A percentile compares a stretch with the other conserved stretches of the same genome.
phyloP scores from a whole-genome alignment of 2,797 vertebrate species.

The Xyrichtys novacula region DNA sequence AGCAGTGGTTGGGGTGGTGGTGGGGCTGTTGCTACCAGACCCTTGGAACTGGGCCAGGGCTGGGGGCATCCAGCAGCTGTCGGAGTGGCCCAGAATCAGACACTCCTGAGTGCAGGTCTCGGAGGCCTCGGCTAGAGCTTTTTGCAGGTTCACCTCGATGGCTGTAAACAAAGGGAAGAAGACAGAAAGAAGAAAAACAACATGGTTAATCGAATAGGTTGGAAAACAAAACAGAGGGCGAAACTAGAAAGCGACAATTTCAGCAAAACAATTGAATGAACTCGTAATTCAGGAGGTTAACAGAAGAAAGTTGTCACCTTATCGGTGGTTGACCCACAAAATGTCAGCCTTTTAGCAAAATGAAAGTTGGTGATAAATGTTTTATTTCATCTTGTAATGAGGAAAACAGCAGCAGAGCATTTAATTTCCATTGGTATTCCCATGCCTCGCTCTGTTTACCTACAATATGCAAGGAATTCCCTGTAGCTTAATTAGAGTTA shows the following conservation, averaged over 20 bases:
- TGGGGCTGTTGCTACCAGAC: conserved; percentile 79
- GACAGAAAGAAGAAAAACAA: conserved; percentile 39
- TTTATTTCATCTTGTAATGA: conserved; percentile 86
- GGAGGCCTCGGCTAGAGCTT: conserved; percentile 94
- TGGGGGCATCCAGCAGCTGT: conserved; percentile 99
- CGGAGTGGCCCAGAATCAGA: conserved; percentile 96
- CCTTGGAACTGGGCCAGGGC: conserved; percentile 90
- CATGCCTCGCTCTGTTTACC: conserved; percentile 85
- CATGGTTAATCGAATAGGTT: conserved; percentile 51
- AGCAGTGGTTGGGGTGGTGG: conserved; percentile 78
- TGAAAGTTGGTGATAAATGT: conserved; percentile 85
- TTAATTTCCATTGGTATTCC: conserved; percentile 86
- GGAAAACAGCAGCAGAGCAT: conserved; percentile 83
- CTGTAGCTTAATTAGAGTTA: conserved; percentile 87
- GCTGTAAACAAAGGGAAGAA: conserved; percentile 78
- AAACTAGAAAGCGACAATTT: conserved; percentile 32
- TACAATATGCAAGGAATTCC: conserved; percentile 87
- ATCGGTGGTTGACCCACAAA: conserved; percentile 79
- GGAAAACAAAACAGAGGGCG: conserved; percentile 11
- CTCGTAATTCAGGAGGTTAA: conserved; percentile 62
- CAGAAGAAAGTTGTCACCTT: conserved; percentile 70
- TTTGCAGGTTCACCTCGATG: conserved; percentile 95
- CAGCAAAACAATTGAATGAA: conserved; percentile 31
- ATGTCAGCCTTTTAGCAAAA: conserved; percentile 79
- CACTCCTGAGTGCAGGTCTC: conserved; percentile 99